Evolutionary conservation across 1,140 invertebrate species (phyloP).

Genomic region (Asbolus verrucosus): DNA sequence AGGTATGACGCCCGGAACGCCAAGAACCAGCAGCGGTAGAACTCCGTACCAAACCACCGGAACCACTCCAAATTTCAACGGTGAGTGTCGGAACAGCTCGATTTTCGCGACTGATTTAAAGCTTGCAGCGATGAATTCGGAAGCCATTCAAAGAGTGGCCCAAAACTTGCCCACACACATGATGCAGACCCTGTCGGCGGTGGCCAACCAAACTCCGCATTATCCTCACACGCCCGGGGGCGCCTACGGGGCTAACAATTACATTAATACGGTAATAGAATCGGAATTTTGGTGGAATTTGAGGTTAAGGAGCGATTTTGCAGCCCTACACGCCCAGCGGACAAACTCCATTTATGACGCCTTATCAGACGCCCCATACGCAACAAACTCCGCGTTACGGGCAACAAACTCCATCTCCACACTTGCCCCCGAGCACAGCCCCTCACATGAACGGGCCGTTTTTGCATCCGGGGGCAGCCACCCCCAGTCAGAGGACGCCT

Average conservation of each 20-base stretch:
- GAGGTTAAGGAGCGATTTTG: slow-evolving; percentile 12
- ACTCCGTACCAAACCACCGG: slow-evolving; percentile 71
- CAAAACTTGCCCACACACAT: slow-evolving; percentile 80
- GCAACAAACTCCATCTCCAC: slow-evolving; percentile 70
- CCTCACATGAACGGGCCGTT: slow-evolving; percentile 67
- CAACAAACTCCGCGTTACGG: slow-evolving; percentile 73
- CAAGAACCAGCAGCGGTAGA: slow-evolving; percentile 71
- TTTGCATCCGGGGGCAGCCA: slow-evolving; percentile 70
- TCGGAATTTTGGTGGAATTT: slow-evolving; percentile 4
- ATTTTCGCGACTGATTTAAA: neutral
- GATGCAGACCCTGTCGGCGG: slow-evolving; percentile 77
- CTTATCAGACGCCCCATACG: slow-evolving; percentile 81
- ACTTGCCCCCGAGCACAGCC: slow-evolving; percentile 65
- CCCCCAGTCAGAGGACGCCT: slow-evolving; percentile 67
- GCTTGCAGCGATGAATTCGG: slow-evolving; percentile 71
- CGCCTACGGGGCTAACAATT: slow-evolving; percentile 66
- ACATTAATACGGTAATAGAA: slow-evolving; percentile 69
- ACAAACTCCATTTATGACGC: slow-evolving; percentile 92
- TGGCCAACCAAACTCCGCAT: slow-evolving; percentile 76
- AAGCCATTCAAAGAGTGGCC: slow-evolving; percentile 80
- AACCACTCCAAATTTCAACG: slow-evolving; percentile 58
- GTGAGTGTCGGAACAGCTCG: slow-evolving; percentile 25
- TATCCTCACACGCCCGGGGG: slow-evolving; percentile 75
- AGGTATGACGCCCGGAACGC: slow-evolving; percentile 77
- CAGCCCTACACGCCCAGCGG: slow-evolving; percentile 92